These are phyloP conservation scores for Sebastes iracundus DNA, from an alignment of 2,797 vertebrate species.

Conservation along the genomic window DNA sequence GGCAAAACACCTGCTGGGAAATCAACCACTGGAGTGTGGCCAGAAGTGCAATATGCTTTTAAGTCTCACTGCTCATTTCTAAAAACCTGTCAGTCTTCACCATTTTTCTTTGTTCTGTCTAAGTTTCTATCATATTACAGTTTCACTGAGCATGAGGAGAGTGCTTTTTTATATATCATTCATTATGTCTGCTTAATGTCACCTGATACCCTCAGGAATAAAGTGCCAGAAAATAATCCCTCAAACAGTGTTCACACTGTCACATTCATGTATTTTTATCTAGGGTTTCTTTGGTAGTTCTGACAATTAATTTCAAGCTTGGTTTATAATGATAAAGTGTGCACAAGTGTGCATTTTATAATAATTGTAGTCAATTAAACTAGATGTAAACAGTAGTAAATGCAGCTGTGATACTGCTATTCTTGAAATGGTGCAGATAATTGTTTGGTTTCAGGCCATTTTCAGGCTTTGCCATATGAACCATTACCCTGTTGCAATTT, in stretches of 20 bases:
- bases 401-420: not conserved
- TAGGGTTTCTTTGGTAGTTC: not conserved
- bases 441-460: not conserved
- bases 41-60: not conserved
- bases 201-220: not conserved
- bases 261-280: not conserved
- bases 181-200: not conserved
- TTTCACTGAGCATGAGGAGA: not conserved
- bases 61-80: not conserved
- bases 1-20: slow-evolving; percentile 23
- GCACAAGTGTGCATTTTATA: not conserved
- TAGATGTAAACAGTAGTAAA: not conserved
- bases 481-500: not conserved
- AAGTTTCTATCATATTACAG: not conserved
- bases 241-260: not conserved
- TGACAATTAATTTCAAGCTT: slow-evolving; percentile 11
- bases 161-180: not conserved
- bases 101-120: not conserved
- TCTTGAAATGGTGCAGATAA: not conserved
- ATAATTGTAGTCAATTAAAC: not conserved
- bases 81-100: not conserved
- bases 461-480: not conserved
- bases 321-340: not conserved
- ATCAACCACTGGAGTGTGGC: not conserved
- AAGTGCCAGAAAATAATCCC: not conserved